phyloP scores from a whole-genome alignment of 2,113 vertebrate species.

The Sinocyclocheilus grahami region DNA sequence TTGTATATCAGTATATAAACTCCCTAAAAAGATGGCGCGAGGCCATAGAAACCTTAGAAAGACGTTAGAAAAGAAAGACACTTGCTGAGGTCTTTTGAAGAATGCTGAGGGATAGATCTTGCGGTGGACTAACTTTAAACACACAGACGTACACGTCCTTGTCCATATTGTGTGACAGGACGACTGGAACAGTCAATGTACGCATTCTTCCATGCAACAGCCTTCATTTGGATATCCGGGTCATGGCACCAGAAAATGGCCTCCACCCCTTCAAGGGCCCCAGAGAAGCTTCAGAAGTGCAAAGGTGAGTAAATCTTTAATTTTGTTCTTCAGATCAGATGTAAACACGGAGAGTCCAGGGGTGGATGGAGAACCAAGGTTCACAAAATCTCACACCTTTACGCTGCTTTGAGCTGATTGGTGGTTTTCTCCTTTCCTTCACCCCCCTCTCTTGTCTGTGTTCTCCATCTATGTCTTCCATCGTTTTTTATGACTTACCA shows the following conservation, averaged over 20 bases:
- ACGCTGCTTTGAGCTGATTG: background rate
- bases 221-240: slow-evolving; percentile 11
- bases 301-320: slow-evolving; percentile 1
- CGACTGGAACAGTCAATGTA: slow-evolving; percentile 28
- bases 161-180: background rate
- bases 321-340: background rate
- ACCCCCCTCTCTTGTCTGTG: background rate
- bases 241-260: slow-evolving; percentile 48
- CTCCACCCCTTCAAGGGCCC: background rate
- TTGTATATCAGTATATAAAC: slow-evolving; percentile 52
- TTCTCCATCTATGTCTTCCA: slow-evolving; percentile 43
- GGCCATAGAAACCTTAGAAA: slow-evolving; percentile 75
- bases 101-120: slow-evolving; percentile 35
- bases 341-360: slow-evolving; percentile 28
- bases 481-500: background rate
- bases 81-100: slow-evolving; percentile 50
- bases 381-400: background rate
- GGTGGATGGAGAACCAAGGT: background rate
- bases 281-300: slow-evolving; percentile 30
- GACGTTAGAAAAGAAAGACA: slow-evolving; percentile 63
- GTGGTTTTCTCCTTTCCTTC: background rate
- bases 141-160: slow-evolving; percentile 7
- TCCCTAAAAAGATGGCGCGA: slow-evolving; percentile 70
- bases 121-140: slow-evolving; percentile 21
- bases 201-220: slow-evolving; percentile 31